Evolutionary conservation across 2,888 invertebrate genomes (phyloP).

Genomic region (Chymomyza caudatula): DNA sequence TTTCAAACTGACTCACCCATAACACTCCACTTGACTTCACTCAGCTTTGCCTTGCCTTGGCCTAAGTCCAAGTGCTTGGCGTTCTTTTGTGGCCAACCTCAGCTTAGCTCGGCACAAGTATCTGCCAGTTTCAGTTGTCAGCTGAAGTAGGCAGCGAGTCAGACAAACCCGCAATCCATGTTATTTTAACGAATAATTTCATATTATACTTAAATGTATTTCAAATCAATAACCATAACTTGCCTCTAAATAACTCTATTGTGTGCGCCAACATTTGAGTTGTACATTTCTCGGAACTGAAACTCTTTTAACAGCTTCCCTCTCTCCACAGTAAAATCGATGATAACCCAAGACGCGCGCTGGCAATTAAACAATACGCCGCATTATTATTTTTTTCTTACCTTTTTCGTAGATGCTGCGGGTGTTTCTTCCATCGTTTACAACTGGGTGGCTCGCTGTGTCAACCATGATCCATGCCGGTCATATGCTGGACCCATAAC

Average conservation of each 20-base stretch:
- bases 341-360: constrained; percentile 13
- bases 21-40: constrained; percentile 37
- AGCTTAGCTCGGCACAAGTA: neutral
- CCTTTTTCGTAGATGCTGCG: constrained; percentile 36
- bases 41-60: neutral
- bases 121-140: constrained; percentile 17
- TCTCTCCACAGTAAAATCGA: constrained; percentile 10
- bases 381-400: constrained; percentile 10
- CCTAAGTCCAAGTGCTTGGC: neutral
- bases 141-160: constrained; percentile 15
- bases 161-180: constrained; percentile 34
- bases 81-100: neutral
- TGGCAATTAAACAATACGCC: constrained; percentile 48
- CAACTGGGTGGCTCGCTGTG: constrained; percentile 52
- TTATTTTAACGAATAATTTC: constrained; percentile 58
- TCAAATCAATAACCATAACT: constrained; percentile 71
- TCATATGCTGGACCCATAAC: constrained; percentile 12
- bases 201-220: constrained; percentile 46
- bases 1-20: constrained; percentile 62
- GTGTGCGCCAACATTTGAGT: constrained; percentile 53
- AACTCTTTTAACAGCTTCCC: constrained; percentile 1
- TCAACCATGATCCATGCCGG: constrained; percentile 13
- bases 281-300: constrained; percentile 60
- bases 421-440: constrained; percentile 42
- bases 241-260: constrained; percentile 73